Base-by-base conservation (phyloP, 1,140 invertebrate species). In the Drosophila bifasciata region DNA sequence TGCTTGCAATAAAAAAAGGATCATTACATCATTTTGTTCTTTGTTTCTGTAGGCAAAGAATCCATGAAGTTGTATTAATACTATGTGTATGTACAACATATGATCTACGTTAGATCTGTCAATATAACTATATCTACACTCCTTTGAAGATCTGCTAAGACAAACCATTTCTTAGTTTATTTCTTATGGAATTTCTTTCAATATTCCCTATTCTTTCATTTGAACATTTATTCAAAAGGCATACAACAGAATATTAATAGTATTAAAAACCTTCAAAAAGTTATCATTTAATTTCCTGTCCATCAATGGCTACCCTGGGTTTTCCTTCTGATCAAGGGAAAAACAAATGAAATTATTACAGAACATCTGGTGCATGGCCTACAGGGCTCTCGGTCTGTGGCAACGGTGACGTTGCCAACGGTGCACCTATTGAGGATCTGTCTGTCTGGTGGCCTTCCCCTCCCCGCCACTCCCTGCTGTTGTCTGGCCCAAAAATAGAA, bases 361-460 rank as follows among this genome's bases (percentile, higher is more conserved):
- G 70, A 78, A 76, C 83, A 86, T 80, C 83, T 88, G 83, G 74
- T 76, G 83, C 59, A 62, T 36, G 32, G 32, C 32, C 32, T 5
- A 36, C 11, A 36, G 32, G 32, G 32, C 11, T 36, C 32, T 36
- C 11, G 3, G 32, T 36, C 32, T 36, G 11, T 32, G 28, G 28
- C 28, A 32, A n/a, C n/a, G n/a, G 9, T 32, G 28, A 32, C 28
- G 28, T 3, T 36, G 32, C 32, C 32, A 36, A 3, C 58, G 62
- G 57, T 71, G 74, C 68, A 81, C 74, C 81, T 78, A 81, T 78
- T 60, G 83, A 88, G 73, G 83, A 80, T 86, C 66, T 61, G 49
- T 68, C 50, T 46, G 58, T 74, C 56, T 71, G 58, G 53, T 71
- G 73, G 61, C 59, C 69, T 70, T 49, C 52, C 53, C 53, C 59